Percentiles rank a stretch among this genome's conserved stretches.
These are phyloP conservation scores for Steinernema scapterisci DNA, from an alignment of 2,888 invertebrate genomes.

Conservation along the genomic window DNA sequence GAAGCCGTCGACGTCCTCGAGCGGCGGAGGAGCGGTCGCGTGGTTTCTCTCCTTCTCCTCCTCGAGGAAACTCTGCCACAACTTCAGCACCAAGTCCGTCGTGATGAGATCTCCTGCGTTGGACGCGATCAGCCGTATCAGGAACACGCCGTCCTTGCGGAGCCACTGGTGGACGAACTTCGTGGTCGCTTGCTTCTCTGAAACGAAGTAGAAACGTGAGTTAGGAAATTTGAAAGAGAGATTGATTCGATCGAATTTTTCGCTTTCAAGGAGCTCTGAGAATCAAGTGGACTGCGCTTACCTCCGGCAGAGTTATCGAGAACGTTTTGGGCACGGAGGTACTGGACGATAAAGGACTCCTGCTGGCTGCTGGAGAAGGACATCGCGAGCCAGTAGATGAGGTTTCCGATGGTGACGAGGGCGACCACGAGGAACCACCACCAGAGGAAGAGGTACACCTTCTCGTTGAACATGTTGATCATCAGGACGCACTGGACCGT, in stretches of 20 bases:
- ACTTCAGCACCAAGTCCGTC: conserved; percentile 59
- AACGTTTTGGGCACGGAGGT: conserved; percentile 59
- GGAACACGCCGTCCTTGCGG: conserved; percentile 62
- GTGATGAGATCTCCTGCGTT: conserved; percentile 66
- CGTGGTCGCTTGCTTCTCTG: conserved; percentile 49
- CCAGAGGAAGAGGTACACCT: conserved; percentile 70
- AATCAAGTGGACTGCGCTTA: not conserved
- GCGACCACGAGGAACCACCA: conserved; percentile 71
- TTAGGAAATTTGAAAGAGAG: not conserved
- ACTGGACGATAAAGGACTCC: conserved; percentile 55
- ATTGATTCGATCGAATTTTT: not conserved
- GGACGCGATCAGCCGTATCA: conserved; percentile 60
- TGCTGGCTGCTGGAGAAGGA: conserved; percentile 49
- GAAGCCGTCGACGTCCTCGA: conserved; percentile 30
- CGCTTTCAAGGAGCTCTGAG: not conserved
- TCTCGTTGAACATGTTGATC: conserved; percentile 68
- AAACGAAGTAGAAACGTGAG: conserved; percentile 36
- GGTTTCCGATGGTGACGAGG: conserved; percentile 69
- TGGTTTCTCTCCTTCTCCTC: conserved; percentile 30
- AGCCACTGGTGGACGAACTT: conserved; percentile 57
- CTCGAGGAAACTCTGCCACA: conserved; percentile 61
- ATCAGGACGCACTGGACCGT: conserved; percentile 66
- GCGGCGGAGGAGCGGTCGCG: conserved; percentile 26
- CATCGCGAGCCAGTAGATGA: conserved; percentile 69
- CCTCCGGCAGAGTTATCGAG: conserved; percentile 34